Base-by-base conservation (phyloP, 2,888 invertebrate species). In the Cactoblastis cactorum region DNA sequence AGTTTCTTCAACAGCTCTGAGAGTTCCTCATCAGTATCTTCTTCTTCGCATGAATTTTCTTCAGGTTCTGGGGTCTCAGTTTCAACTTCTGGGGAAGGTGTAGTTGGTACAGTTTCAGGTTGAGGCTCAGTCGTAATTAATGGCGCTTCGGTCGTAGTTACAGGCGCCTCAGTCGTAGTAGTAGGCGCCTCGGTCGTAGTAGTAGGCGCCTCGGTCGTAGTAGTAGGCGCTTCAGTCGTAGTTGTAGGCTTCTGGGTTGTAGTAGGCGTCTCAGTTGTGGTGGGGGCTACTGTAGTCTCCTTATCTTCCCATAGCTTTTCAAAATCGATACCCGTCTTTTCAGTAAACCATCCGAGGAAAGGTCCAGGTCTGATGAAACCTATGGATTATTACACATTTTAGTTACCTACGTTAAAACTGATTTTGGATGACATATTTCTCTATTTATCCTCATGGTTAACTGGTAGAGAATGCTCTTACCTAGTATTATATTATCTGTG, bases 301-400 rank as follows among this genome's bases (percentile, higher is more conserved):
- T 62, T 69, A 24, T 68, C 71, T 51, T 80, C 78, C 2, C 69
- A 55, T 0, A 81, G 55, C 54, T 74, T 76, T 34, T 85, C 82
- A 43, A 86, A 87, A 54, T 87, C 80, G 14, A 87, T 62, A 1
- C 82, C 83, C 1, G 80, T 73, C 3, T 82, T 52, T 37, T 77
- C 54, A 19, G 61, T 55, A 49, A 81, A 70, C 89, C 89, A 90
- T 14, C 60, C 34, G 2, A 70, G 76, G 77, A 83, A 90, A 0
- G 84, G 84, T 18, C 82, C 86, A 0, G 86, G 69, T 1, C 88
- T 80, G 12, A 74, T 69, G 60, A 88, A 89, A 57, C 83, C 89
- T 85, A 62, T 0, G 53, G 60, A 45, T 17, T 3, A 19, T 18
- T 9, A 18, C 1, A 19, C 1, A 41, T 12, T 3, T n/a, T 19